Base-by-base conservation (phyloP, 2,113 vertebrate genomes). In the Tinamus guttatus region DNA sequence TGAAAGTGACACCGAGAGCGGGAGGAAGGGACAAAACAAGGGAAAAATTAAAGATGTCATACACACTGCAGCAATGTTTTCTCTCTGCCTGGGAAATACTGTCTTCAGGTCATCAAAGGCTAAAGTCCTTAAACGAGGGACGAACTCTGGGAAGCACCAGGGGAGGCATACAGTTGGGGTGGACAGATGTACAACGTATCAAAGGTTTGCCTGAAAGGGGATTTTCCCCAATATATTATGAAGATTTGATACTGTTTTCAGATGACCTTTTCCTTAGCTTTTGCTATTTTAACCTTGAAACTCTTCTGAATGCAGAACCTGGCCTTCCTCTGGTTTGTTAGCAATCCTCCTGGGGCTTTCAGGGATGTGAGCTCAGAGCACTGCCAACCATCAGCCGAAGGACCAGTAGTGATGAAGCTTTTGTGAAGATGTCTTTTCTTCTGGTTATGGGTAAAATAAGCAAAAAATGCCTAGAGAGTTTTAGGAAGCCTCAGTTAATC, bases 1-100 rank as follows among this genome's bases (percentile, higher is more conserved):
- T 90, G 70, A 93, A 95, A 96, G 63, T 5, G 24, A 89, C 49
- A 74, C 75, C 81, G 58, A 11, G 13, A 88, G 74, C 63, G 56
- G 81, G 58, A 93, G 52, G 68, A 4, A 22, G 43, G 76, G 18
- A 30, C 28, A 59, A 43, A 70, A 38, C 36, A 49, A 70, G 47
- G n/a, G 24, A 49, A 84, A 81, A 93, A 93, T 9, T 2, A 45
- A 43, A 56, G 41, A 16, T 62, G n/a, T 67, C 36, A 18, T 16
- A 40, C 12, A 30, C 38, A 36, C 27, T 32, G 17, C 4, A 36
- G 21, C n/a, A 68, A 58, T 3, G 15, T 20, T 7, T 58, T 86
- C 38, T 41, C 19, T 70, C 2, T 40, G 19, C 32, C 40, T 74
- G 71, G 49, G 63, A 36, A 74, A n/a, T 59, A 24, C 4, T 63